These are phyloP conservation scores for Enteromius radiatus DNA, from an alignment of 2,797 vertebrate species.

Conservation along the genomic window DNA sequence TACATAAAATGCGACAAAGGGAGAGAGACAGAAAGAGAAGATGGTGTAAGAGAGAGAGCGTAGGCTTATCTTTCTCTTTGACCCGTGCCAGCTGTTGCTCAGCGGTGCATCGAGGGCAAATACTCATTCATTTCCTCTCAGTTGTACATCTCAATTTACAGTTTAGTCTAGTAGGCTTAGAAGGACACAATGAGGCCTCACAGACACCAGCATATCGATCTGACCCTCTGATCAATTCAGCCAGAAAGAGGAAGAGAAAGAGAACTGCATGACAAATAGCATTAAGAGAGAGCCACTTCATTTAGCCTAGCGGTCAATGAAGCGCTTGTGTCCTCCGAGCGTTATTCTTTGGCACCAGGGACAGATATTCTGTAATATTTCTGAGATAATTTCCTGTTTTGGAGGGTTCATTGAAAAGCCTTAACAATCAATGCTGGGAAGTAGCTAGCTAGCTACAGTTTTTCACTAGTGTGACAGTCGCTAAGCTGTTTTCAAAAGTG, in stretches of 20 bases:
- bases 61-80: slow-evolving; percentile 74
- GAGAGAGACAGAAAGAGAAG: slow-evolving; percentile 48
- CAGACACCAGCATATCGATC: slow-evolving; percentile 67
- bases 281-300: slow-evolving; percentile 72
- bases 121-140: slow-evolving; percentile 74
- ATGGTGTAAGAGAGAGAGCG: slow-evolving; percentile 53
- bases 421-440: background rate
- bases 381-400: background rate
- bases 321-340: background rate
- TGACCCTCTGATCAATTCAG: slow-evolving; percentile 64
- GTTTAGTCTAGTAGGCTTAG: slow-evolving; percentile 69
- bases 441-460: background rate
- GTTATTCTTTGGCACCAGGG: background rate
- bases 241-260: slow-evolving; percentile 40
- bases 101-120: slow-evolving; percentile 74
- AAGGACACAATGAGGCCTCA: slow-evolving; percentile 67
- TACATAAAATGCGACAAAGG: slow-evolving; percentile 58
- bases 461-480: background rate
- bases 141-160: slow-evolving; percentile 75
- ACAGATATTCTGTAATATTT: slow-evolving; percentile 1
- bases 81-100: slow-evolving; percentile 81
- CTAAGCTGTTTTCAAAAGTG: background rate
- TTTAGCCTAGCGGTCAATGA: slow-evolving; percentile 43
- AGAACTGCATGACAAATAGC: slow-evolving; percentile 77
- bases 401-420: background rate